phyloP scores from a whole-genome alignment of 2,113 vertebrate genomes.

The Ranitomeya variabilis region DNA sequence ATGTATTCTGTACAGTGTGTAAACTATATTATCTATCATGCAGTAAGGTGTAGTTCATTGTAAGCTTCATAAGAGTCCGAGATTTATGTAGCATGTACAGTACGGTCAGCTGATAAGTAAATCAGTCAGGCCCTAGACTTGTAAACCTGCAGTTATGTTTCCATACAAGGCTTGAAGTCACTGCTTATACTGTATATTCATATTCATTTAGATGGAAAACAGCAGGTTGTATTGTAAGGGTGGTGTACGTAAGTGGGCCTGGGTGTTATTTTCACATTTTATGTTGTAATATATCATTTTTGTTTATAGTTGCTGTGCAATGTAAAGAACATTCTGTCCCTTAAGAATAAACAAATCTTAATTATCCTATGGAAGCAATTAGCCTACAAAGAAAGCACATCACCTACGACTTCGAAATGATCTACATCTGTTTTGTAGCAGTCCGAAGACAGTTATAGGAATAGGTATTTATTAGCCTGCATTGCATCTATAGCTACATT shows the following conservation, averaged over 20 bases:
- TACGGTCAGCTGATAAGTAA: not conserved
- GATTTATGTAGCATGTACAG: not conserved
- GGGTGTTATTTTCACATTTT: slow-evolving; percentile 36
- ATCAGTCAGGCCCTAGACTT: not conserved
- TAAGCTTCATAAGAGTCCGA: no score
- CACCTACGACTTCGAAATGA: slow-evolving; percentile 10
- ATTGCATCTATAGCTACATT: not conserved
- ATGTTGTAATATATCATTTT: slow-evolving; percentile 45
- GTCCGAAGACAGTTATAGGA: not conserved
- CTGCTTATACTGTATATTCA: slow-evolving; percentile 27
- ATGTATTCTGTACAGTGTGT: no score
- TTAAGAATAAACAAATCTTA: slow-evolving; percentile 9
- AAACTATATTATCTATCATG: no score
- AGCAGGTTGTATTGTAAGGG: not conserved
- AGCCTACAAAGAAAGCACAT: slow-evolving; percentile 5
- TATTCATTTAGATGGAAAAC: slow-evolving; percentile 27
- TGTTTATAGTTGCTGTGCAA: slow-evolving; percentile 43
- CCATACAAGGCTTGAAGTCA: slow-evolving; percentile 34
- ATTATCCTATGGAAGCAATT: slow-evolving; percentile 33
- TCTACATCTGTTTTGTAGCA: not conserved
- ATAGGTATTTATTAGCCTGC: not conserved
- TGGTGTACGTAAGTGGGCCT: not conserved
- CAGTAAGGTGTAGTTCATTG: no score
- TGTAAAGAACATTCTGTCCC: slow-evolving; percentile 27
- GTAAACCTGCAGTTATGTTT: not conserved